A percentile compares a stretch with the other conserved stretches of the same genome.
Evolutionary conservation across 2,888 invertebrate genomes (phyloP).

Genomic region (Lissocephala sabroskyi): DNA sequence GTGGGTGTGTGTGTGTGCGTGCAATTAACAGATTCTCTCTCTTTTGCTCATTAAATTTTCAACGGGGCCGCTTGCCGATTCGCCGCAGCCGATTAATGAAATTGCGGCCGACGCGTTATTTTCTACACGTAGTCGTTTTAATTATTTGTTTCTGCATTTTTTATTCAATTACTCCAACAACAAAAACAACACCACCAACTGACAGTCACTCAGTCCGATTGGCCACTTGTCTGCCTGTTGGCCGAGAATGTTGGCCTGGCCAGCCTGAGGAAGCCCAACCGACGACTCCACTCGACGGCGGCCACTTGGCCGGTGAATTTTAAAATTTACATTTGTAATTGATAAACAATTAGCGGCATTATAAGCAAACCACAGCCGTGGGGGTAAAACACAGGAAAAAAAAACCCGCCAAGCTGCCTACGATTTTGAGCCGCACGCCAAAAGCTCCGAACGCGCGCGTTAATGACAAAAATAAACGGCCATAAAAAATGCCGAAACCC

Average conservation of each 20-base stretch:
- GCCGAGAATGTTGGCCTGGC: no score
- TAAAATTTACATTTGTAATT: constrained; percentile 56
- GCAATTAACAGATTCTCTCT: constrained; percentile 62
- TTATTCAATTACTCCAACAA: constrained; percentile 52
- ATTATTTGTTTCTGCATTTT: constrained; percentile 30
- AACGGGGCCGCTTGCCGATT: no score
- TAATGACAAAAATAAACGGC: constrained; percentile 23
- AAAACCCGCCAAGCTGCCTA: background rate
- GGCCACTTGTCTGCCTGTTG: no score
- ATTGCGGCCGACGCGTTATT: no score
- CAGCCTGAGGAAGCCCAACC: no score
- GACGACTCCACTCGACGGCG: no score
- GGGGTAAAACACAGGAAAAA: background rate
- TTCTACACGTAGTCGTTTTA: constrained; percentile 32
- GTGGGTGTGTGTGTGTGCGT: no score
- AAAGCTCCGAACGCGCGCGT: constrained; percentile 8
- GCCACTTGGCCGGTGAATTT: constrained; percentile 42
- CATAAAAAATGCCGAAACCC: constrained; percentile 1
- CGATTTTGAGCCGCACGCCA: no score
- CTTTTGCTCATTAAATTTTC: no score
- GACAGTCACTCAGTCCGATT: constrained; percentile 5
- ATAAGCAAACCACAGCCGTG: constrained; percentile 8
- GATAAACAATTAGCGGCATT: constrained; percentile 52
- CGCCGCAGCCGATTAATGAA: no score
- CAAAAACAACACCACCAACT: no score